Percentiles rank a stretch among this genome's conserved stretches.
Evolutionary conservation across 2,888 invertebrate genomes (phyloP).

Genomic region (Ormyrus pomaceus): DNA sequence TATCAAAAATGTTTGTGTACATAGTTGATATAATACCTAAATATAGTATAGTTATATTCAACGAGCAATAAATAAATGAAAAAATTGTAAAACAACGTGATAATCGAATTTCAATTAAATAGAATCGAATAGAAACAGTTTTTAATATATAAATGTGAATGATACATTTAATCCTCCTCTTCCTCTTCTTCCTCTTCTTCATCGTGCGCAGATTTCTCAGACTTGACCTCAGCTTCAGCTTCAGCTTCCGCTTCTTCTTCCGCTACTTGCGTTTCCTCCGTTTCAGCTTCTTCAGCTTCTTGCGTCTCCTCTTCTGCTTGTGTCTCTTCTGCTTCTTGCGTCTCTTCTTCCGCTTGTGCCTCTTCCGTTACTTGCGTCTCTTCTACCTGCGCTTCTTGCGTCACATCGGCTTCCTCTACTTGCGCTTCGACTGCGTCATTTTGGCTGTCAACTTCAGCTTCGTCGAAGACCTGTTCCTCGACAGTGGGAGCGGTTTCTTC

Average conservation of each 20-base stretch:
- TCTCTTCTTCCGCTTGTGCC: conserved; percentile 44
- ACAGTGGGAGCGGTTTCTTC: conserved; percentile 49
- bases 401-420: conserved; percentile 56
- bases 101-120: conserved; percentile 36
- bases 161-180: conserved; percentile 39
- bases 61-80: conserved; percentile 54
- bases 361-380: conserved; percentile 59
- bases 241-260: conserved; percentile 47
- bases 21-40: conserved; percentile 32
- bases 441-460: conserved; percentile 60
- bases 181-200: conserved; percentile 48
- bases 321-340: conserved; percentile 51
- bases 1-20: conserved; percentile 49
- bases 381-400: conserved; percentile 38
- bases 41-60: conserved; percentile 42
- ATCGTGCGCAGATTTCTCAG: conserved; percentile 52
- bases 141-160: conserved; percentile 26
- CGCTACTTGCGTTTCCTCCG: conserved; percentile 30
- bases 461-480: conserved; percentile 61
- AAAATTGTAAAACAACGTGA: conserved; percentile 48
- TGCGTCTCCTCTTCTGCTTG: conserved; percentile 41
- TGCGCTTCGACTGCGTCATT: conserved; percentile 61
- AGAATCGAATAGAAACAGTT: conserved; percentile 28
- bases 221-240: conserved; percentile 49
- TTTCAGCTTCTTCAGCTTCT: conserved; percentile 39